Conservation (phyloP, 2,797 vertebrate genomes). For the Todus mexicanus region DNA sequence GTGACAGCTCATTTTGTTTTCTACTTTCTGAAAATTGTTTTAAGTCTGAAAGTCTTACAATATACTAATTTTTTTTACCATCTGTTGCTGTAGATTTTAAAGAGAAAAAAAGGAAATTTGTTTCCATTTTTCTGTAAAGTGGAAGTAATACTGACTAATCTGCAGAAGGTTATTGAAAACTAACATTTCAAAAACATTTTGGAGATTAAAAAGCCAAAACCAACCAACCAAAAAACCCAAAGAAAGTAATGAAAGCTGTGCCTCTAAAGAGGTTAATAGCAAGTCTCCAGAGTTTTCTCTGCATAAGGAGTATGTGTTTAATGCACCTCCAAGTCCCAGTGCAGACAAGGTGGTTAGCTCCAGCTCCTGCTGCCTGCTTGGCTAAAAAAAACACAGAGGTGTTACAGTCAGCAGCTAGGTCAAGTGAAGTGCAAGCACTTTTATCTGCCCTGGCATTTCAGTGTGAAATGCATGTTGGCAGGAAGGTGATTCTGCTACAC, state of each 20-base stretch:
- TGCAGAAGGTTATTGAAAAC: background rate
- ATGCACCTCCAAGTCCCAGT: background rate
- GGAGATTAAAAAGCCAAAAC: background rate
- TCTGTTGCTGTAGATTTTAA: background rate
- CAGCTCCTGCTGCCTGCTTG: background rate
- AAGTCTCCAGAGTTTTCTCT: background rate
- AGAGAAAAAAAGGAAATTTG: background rate
- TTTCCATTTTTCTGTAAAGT: background rate
- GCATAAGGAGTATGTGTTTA: background rate
- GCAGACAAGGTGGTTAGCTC: background rate
- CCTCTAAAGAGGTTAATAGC: background rate
- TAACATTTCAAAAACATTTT: background rate
- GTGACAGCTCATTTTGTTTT: background rate
- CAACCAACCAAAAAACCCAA: accelerated
- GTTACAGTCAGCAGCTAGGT: background rate
- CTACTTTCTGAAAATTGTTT: background rate
- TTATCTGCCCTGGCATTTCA: background rate
- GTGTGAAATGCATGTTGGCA: background rate
- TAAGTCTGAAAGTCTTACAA: background rate
- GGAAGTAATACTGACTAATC: background rate
- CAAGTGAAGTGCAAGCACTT: background rate
- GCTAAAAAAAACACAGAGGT: background rate
- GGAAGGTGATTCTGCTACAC: background rate
- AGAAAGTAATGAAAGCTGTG: background rate
- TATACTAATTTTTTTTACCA: background rate